A percentile compares a stretch with the other conserved stretches of the same genome.
phyloP scores from a whole-genome alignment of 2,113 vertebrate genomes.

The Gymnobelideus leadbeateri region DNA sequence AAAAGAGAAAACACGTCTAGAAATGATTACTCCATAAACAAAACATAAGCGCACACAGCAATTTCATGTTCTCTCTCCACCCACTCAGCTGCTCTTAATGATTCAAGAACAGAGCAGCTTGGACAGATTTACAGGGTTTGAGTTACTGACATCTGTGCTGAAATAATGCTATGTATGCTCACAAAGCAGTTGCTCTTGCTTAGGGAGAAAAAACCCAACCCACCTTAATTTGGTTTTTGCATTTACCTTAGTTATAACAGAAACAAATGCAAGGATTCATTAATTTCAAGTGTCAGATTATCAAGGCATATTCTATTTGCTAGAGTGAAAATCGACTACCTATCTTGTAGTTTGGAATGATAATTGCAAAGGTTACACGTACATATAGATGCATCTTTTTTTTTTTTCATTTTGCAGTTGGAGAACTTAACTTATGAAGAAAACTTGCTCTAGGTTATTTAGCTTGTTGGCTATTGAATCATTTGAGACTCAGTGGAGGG shows the following conservation, averaged over 20 bases:
- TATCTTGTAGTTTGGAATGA: neutral
- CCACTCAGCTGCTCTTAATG: conserved; percentile 85
- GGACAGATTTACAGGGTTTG: conserved; percentile 81
- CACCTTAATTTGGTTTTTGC: conserved; percentile 61
- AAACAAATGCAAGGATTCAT: conserved; percentile 50
- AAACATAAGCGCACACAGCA: conserved; percentile 82
- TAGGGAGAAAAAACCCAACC: conserved; percentile 13
- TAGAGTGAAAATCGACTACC: neutral
- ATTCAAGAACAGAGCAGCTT: conserved; percentile 84
- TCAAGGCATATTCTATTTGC: neutral
- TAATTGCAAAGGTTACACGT: neutral
- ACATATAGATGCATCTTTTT: neutral
- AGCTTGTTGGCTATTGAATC: neutral
- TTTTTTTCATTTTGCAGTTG: neutral
- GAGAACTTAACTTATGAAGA: conserved; percentile 25
- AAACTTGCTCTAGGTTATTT: neutral
- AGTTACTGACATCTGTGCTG: conserved; percentile 83
- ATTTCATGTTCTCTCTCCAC: conserved; percentile 86
- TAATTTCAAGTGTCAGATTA: neutral
- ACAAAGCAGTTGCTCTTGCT: conserved; percentile 62
- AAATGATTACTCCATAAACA: conserved; percentile 84
- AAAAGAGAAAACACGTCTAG: conserved; percentile 77
- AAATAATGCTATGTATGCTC: conserved; percentile 74
- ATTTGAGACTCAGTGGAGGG: neutral
- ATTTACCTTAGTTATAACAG: conserved; percentile 64